These are phyloP conservation scores for Drosophila fuyamai DNA, from an alignment of 1,140 invertebrate species.

Conservation along the genomic window DNA sequence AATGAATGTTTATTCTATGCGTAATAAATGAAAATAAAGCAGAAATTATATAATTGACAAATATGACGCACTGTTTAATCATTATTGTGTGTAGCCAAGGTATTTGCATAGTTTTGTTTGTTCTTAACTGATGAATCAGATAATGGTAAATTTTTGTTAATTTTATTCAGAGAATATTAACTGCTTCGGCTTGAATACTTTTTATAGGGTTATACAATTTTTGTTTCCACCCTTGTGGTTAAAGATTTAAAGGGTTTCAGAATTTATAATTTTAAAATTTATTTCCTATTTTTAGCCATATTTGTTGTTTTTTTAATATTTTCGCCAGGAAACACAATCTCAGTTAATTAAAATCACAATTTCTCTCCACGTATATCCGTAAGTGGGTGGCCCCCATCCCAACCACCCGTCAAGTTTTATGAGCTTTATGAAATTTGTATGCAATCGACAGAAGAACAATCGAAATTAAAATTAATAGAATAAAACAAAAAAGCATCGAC, in stretches of 20 bases:
- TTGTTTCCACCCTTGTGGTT: too few relatives aligned
- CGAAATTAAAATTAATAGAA: slow-evolving; percentile 68
- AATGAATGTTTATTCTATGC: slow-evolving; percentile 30
- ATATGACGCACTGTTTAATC: slow-evolving; percentile 18
- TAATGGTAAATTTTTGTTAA: background rate
- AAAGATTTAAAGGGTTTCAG: too few relatives aligned
- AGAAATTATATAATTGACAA: slow-evolving; percentile 30
- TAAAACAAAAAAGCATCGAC: slow-evolving; percentile 36
- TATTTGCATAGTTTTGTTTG: slow-evolving; percentile 5
- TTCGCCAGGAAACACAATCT: background rate
- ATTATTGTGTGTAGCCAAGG: background rate
- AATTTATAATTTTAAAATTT: too few relatives aligned
- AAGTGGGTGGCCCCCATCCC: slow-evolving; percentile 26
- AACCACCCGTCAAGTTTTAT: slow-evolving; percentile 21
- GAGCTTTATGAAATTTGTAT: slow-evolving; percentile 57
- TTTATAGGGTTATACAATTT: too few relatives aligned
- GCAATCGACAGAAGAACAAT: slow-evolving; percentile 39
- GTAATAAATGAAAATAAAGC: slow-evolving; percentile 21
- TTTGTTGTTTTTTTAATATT: background rate
- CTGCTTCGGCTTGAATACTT: background rate
- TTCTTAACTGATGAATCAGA: background rate
- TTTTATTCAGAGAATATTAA: slow-evolving; percentile 1
- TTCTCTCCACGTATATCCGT: slow-evolving; percentile 29
- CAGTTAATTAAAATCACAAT: slow-evolving; percentile 10
- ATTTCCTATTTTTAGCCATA: background rate